These are phyloP conservation scores for Peucedramus taeniatus DNA, from an alignment of 2,113 vertebrate species.

Conservation along the genomic window DNA sequence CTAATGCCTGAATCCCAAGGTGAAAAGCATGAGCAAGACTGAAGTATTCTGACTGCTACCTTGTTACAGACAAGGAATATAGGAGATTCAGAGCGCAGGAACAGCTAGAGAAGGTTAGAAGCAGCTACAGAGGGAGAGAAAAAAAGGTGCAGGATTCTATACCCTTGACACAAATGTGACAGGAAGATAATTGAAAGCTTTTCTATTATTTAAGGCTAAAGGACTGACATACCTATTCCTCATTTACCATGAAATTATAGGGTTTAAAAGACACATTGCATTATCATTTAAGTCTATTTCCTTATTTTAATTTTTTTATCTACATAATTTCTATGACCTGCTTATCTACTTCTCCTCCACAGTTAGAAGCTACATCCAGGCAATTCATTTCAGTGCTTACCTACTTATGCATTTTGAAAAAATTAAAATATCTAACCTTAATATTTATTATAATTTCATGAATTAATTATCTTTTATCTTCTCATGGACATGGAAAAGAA, in stretches of 20 bases:
- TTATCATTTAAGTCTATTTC: background rate
- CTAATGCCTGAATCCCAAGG: background rate
- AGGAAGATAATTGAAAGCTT: background rate
- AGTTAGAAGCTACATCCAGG: background rate
- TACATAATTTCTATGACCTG: background rate
- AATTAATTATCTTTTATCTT: background rate
- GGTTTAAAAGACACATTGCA: background rate
- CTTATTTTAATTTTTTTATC: background rate
- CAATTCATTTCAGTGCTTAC: background rate
- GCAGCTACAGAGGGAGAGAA: background rate
- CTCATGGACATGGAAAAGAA: background rate
- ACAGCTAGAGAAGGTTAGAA: background rate
- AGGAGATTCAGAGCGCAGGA: background rate
- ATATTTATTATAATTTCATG: background rate
- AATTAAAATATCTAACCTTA: background rate
- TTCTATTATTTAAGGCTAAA: background rate
- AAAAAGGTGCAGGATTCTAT: background rate
- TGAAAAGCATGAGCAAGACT: background rate
- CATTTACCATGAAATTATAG: background rate
- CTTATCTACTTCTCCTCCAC: background rate
- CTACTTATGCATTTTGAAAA: background rate
- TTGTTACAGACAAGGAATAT: background rate
- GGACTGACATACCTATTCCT: background rate
- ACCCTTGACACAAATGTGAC: background rate
- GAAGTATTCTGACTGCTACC: background rate